phyloP scores from a whole-genome alignment of 2,797 vertebrate species.

The Benthosema pterotum region DNA sequence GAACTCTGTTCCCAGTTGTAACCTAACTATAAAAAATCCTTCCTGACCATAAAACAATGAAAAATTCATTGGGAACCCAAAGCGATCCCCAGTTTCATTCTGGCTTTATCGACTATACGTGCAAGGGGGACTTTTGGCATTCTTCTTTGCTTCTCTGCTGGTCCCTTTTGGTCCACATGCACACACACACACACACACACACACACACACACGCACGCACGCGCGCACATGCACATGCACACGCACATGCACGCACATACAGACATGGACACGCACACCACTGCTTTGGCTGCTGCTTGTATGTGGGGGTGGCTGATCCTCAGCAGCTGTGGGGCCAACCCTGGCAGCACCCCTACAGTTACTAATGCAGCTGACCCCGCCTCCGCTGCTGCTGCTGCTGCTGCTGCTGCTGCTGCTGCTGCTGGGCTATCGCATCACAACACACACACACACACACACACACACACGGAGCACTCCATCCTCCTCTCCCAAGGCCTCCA shows the following conservation, averaged over 20 bases:
- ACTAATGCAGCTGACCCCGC: slow-evolving; percentile 64
- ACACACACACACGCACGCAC: slow-evolving; percentile 29
- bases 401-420: slow-evolving; percentile 55
- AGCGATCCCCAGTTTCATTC: too few relatives aligned
- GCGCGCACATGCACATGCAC: slow-evolving; percentile 19
- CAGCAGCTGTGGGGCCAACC: slow-evolving; percentile 64
- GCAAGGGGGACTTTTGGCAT: too few relatives aligned
- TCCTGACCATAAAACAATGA: too few relatives aligned
- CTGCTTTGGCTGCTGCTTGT: slow-evolving; percentile 24
- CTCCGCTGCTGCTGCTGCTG: slow-evolving; percentile 42
- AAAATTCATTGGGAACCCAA: too few relatives aligned
- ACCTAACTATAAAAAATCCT: too few relatives aligned
- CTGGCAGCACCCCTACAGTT: slow-evolving; percentile 47
- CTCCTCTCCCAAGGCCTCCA: slow-evolving; percentile 50
- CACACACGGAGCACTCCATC: slow-evolving; percentile 32
- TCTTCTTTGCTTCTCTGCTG: too few relatives aligned
- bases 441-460: slow-evolving; percentile 39
- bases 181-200: slow-evolving; percentile 21
- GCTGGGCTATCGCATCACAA: slow-evolving; percentile 35
- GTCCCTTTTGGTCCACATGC: neutral
- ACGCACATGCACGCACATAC: slow-evolving; percentile 13
- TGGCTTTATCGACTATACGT: too few relatives aligned
- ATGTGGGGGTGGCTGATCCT: slow-evolving; percentile 62
- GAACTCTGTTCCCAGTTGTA: too few relatives aligned
- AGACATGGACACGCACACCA: neutral